Evolutionary conservation across 37 sponge, comb jelly and placozoan genomes (phyloP).

Genomic region (Tethya wilhelma): DNA sequence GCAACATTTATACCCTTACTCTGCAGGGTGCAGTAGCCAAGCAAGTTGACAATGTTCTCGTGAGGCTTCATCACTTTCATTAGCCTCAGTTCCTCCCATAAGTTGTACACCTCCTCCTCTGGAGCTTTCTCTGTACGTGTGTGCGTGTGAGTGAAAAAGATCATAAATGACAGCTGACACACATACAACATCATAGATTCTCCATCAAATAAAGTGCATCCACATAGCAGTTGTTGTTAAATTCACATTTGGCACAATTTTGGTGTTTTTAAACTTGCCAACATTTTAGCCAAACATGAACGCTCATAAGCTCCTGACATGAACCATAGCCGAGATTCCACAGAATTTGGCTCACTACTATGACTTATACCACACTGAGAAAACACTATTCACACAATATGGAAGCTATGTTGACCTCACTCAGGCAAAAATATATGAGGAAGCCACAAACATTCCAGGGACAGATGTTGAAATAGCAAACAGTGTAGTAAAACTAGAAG

Average conservation of each 20-base stretch:
- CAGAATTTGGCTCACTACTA: not conserved
- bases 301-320: no score
- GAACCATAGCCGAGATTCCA: not conserved
- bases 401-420: no score
- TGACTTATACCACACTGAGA: no score
- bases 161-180: not conserved
- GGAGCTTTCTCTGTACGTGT: constrained; percentile 35
- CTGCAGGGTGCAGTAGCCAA: constrained; percentile 58
- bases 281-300: no score
- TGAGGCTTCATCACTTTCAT: constrained; percentile 69
- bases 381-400: no score
- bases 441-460: no score
- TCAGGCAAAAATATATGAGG: no score
- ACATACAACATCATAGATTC: not conserved
- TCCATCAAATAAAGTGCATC: not conserved
- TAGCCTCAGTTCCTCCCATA: constrained; percentile 62
- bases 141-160: not conserved
- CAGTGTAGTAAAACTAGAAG: no score
- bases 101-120: constrained; percentile 12
- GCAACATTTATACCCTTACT: constrained; percentile 13
- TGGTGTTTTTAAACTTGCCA: no score
- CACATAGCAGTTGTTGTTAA: no score
- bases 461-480: no score
- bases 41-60: constrained; percentile 60
- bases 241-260: no score